phyloP scores from a whole-genome alignment of 2,888 invertebrate genomes.

The Julus scanicus region DNA sequence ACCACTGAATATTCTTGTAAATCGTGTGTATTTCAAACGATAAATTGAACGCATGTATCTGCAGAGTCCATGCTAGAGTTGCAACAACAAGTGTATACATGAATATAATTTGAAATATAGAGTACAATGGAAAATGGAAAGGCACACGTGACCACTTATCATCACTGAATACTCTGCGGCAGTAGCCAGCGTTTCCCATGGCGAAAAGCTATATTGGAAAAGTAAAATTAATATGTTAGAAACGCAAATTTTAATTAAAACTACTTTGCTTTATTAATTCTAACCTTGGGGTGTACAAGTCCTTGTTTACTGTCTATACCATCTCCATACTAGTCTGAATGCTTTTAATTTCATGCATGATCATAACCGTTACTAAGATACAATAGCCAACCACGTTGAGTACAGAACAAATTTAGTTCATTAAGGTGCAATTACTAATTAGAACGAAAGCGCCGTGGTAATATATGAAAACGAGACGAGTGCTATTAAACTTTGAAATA shows the following conservation, averaged over 20 bases:
- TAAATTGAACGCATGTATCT: not conserved
- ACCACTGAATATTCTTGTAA: not conserved
- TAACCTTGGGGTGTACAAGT: not conserved
- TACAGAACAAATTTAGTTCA: not conserved
- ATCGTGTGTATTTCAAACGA: not conserved
- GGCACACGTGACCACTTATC: not conserved
- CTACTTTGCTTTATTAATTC: not conserved
- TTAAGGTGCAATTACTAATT: slow-evolving; percentile 27
- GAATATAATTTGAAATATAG: not conserved
- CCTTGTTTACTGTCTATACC: not conserved
- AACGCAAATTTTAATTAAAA: slow-evolving; percentile 3
- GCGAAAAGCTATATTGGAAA: not conserved
- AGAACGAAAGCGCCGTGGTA: not conserved
- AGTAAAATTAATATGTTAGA: not conserved
- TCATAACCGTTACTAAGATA: slow-evolving; percentile 15
- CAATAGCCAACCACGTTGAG: not conserved
- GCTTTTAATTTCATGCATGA: slow-evolving; percentile 34
- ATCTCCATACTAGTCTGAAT: not conserved
- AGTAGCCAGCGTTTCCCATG: not conserved
- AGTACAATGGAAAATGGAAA: not conserved
- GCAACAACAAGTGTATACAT: not conserved
- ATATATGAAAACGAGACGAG: not conserved
- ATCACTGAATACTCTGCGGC: not conserved
- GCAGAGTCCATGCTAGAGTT: not conserved
- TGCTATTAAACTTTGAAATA: not conserved